Evolutionary conservation across 1,140 invertebrate genomes (phyloP).

Genomic region (Andrena cerasifolii): DNA sequence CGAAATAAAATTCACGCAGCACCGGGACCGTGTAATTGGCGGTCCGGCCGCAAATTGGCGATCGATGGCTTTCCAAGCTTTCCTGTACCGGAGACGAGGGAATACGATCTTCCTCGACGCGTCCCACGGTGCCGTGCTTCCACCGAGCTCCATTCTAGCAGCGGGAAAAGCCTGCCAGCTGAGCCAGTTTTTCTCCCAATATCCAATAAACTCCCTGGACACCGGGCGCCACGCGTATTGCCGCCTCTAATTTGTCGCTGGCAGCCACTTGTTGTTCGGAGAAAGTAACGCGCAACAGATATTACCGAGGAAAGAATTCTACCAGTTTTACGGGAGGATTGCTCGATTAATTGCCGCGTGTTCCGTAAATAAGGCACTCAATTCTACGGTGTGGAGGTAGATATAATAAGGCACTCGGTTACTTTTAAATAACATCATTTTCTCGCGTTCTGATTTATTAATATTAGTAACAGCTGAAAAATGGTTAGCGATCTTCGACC

Average conservation of each 20-base stretch:
- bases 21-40: background rate
- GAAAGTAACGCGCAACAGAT: too few relatives aligned
- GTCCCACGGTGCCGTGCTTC: slow-evolving; percentile 3
- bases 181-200: background rate
- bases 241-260: too few relatives aligned
- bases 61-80: background rate
- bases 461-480: too few relatives aligned
- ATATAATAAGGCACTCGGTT: too few relatives aligned
- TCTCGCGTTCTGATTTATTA: too few relatives aligned
- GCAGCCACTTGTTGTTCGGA: background rate
- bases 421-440: too few relatives aligned
- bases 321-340: too few relatives aligned
- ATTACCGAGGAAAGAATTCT: background rate
- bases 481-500: too few relatives aligned
- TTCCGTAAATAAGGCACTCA: too few relatives aligned
- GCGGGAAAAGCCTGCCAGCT: background rate
- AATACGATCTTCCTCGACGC: background rate
- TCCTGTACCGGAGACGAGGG: background rate
- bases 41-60: background rate
- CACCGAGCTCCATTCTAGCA: background rate
- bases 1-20: background rate
- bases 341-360: too few relatives aligned
- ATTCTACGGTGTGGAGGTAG: too few relatives aligned
- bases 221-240: background rate
- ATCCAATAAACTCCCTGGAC: background rate